Base-by-base conservation (phyloP, 1,140 invertebrate genomes). In the Drosophila arizonae region DNA sequence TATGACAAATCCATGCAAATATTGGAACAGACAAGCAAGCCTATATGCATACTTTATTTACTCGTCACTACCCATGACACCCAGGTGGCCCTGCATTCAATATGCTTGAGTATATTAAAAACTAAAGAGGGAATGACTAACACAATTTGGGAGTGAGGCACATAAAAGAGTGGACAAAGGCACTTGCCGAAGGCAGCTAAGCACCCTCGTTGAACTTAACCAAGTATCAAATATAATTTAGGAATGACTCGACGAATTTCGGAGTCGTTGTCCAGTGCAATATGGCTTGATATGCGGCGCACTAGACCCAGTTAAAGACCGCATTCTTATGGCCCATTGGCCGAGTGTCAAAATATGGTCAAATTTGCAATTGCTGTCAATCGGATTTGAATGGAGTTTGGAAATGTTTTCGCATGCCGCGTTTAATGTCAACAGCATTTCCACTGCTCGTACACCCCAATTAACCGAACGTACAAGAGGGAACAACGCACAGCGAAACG, bases 351-450 rank as follows among this genome's bases (percentile, higher is more conserved):
- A 41, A 58, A 11, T 41, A 36, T 24, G 17, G 15, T 24, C 0
- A n/a, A 10, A 0, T 13, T 21, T 15, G 9, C 17, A 10, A 3
- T 33, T 17, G 52, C 48, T 46, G 50, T 39, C 68, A 43, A 17
- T 64, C 33, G 8, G 15, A 50, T 10, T 50, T 21, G 15, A 64
- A 41, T 41, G 39, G 21, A n/a, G 48, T 30, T 33, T 55, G 28
- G 9, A 65, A 4, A 17, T 64, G 50, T 15, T 39, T 45, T 45
- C 45, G 24, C 54, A 43, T 13, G n/a, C 21, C 26, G 45, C 36
- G 51, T 66, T 80, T 74, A 66, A 45, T 69, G 68, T 54, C 54
- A 67, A 64, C 56, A 46, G 6, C 11, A 17, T 72, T 58, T 61
- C 13, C 17, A 33, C 43, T 48, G 43, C 61, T 58, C 72, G 30